Evolutionary conservation across 1,140 invertebrate species (phyloP).

Genomic region (Diorhabda carinulata): DNA sequence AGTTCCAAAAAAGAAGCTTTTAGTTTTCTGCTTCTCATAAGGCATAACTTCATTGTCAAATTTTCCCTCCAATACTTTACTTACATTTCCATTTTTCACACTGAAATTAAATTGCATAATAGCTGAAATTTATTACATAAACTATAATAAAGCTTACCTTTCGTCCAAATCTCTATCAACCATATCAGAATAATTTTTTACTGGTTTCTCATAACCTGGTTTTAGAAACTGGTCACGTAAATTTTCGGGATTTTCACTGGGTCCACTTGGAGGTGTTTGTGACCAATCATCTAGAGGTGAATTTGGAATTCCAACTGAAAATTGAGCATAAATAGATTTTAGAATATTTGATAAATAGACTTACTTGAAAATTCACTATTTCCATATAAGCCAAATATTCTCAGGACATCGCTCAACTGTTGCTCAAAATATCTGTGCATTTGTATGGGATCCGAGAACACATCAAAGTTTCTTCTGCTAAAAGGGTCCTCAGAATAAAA

Average conservation of each 20-base stretch:
- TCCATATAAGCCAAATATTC: slow-evolving; percentile 36
- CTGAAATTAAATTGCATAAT: slow-evolving; percentile 34
- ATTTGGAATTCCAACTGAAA: slow-evolving; percentile 8
- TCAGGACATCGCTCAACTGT: slow-evolving; percentile 48
- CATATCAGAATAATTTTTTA: slow-evolving; percentile 32
- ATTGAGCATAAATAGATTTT: background rate
- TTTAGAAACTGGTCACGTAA: slow-evolving; percentile 51
- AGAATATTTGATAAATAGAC: background rate
- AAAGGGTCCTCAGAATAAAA: background rate
- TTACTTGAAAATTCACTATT: slow-evolving; percentile 39
- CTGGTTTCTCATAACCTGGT: slow-evolving; percentile 39
- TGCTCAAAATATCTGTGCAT: slow-evolving; percentile 51
- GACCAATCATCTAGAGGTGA: background rate
- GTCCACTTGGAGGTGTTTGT: background rate
- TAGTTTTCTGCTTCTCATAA: background rate
- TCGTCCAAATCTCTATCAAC: slow-evolving; percentile 53
- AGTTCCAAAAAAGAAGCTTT: slow-evolving; percentile 11
- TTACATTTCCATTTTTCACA: slow-evolving; percentile 46
- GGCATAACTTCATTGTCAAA: slow-evolving; percentile 5
- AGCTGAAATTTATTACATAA: background rate
- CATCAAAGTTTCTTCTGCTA: slow-evolving; percentile 38
- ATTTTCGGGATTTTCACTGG: slow-evolving; percentile 18
- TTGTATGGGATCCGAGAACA: slow-evolving; percentile 50
- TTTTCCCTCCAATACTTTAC: slow-evolving; percentile 27
- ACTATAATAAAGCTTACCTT: slow-evolving; percentile 46